Percentiles rank a stretch among this genome's conserved stretches.
Evolutionary conservation across 2,797 vertebrate genomes (phyloP).

Genomic region (Poeciliopsis gracilis): DNA sequence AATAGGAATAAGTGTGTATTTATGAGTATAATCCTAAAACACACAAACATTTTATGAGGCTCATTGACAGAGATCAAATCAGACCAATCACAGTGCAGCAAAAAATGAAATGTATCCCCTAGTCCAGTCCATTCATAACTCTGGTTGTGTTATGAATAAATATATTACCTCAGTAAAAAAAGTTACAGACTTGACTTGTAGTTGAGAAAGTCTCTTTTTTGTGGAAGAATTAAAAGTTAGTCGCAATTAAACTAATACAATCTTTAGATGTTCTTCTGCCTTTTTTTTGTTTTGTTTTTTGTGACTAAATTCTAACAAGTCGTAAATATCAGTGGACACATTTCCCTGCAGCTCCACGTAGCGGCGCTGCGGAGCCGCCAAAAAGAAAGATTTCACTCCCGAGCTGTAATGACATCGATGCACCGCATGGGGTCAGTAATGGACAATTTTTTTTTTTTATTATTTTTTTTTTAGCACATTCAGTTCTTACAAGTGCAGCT

Average conservation of each 20-base stretch:
- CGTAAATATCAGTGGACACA: background rate
- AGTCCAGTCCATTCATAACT: background rate
- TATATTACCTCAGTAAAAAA: background rate
- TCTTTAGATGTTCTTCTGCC: background rate
- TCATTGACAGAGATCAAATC: background rate
- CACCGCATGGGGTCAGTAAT: constrained; percentile 25
- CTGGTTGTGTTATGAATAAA: background rate
- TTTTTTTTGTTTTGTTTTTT: too few species aligned
- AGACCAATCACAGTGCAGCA: background rate
- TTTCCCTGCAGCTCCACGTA: constrained; percentile 5
- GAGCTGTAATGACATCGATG: background rate
- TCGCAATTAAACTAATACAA: background rate
- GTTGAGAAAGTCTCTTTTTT: background rate
- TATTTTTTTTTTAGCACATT: background rate
- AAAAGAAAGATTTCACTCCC: accelerated
- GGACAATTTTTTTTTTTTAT: too few species aligned
- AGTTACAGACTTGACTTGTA: background rate
- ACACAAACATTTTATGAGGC: background rate
- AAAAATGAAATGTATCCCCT: background rate
- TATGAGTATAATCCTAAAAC: background rate
- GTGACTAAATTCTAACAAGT: background rate
- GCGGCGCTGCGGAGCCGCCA: constrained; percentile 7
- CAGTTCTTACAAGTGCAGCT: background rate
- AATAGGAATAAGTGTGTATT: background rate
- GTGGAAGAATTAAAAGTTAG: background rate